A percentile compares a stretch with the other conserved stretches of the same genome.
phyloP scores from a whole-genome alignment of 2,888 invertebrate genomes.

The Osmoderma eremita region DNA sequence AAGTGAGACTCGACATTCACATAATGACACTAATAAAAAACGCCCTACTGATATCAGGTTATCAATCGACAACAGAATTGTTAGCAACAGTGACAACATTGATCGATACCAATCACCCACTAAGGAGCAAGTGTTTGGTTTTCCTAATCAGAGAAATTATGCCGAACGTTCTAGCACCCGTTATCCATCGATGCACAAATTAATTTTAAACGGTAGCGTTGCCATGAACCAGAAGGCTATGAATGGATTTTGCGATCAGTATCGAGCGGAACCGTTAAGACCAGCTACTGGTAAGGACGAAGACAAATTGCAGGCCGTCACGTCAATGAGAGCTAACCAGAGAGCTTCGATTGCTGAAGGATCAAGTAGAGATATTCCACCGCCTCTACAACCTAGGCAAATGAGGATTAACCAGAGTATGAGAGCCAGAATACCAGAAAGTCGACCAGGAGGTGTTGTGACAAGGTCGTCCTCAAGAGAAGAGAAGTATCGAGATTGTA shows the following conservation, averaged over 20 bases:
- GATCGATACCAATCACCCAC: conserved; percentile 33
- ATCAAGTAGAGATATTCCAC: conserved; percentile 55
- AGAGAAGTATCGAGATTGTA: conserved; percentile 49
- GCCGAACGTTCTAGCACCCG: conserved; percentile 64
- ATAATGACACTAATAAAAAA: conserved; percentile 1
- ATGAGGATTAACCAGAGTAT: conserved; percentile 62
- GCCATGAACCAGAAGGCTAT: conserved; percentile 61
- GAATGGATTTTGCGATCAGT: conserved; percentile 57
- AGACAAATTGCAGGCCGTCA: conserved; percentile 41
- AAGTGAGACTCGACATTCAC: conserved; percentile 3
- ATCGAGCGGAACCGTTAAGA: conserved; percentile 60
- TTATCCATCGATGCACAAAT: conserved; percentile 64
- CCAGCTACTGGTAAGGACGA: conserved; percentile 44
- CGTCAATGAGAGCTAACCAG: conserved; percentile 47
- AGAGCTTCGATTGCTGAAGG: conserved; percentile 59
- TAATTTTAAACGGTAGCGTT: conserved; percentile 64
- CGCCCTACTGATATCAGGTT: conserved; percentile 24
- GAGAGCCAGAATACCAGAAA: conserved; percentile 58
- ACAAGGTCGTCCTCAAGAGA: conserved; percentile 54
- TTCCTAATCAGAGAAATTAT: conserved; percentile 57
- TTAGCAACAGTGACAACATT: conserved; percentile 8
- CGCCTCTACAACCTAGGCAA: conserved; percentile 62
- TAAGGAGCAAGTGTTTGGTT: conserved; percentile 49
- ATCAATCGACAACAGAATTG: conserved; percentile 10
- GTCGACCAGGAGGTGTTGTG: conserved; percentile 43